These are phyloP conservation scores for Australoheros scitulus DNA, from an alignment of 2,113 vertebrate genomes.

Conservation along the genomic window DNA sequence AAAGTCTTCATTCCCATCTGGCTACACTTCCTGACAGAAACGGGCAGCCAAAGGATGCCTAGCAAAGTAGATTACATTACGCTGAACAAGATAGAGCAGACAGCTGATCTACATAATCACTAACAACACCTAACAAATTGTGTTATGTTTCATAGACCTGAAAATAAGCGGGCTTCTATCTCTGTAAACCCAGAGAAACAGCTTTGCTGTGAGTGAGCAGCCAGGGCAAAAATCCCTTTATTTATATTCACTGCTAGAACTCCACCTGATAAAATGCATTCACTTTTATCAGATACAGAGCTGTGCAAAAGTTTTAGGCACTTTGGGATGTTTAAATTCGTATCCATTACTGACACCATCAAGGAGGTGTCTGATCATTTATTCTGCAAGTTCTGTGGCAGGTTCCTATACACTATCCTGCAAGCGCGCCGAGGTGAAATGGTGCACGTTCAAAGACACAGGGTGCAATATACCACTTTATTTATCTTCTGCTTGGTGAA, in stretches of 20 bases:
- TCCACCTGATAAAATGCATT: neutral
- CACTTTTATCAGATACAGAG: neutral
- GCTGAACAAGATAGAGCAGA: neutral
- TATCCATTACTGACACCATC: neutral
- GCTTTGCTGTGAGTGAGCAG: neutral
- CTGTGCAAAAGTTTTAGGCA: neutral
- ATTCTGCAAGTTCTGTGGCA: neutral
- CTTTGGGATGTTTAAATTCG: neutral
- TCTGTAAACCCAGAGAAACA: neutral
- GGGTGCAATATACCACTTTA: neutral
- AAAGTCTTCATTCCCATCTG: neutral
- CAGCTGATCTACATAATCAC: neutral
- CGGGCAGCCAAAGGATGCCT: neutral
- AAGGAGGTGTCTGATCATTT: neutral
- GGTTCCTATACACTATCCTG: neutral
- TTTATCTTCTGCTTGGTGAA: neutral
- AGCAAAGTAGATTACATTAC: neutral
- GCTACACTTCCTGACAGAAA: neutral
- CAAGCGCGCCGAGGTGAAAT: neutral
- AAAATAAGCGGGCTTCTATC: neutral
- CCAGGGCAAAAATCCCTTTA: neutral
- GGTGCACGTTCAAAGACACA: neutral
- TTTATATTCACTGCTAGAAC: conserved; percentile 10
- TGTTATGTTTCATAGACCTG: neutral
- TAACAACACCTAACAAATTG: neutral